Base-by-base conservation (phyloP, 1,140 invertebrate species). In the Heliothis virescens region DNA sequence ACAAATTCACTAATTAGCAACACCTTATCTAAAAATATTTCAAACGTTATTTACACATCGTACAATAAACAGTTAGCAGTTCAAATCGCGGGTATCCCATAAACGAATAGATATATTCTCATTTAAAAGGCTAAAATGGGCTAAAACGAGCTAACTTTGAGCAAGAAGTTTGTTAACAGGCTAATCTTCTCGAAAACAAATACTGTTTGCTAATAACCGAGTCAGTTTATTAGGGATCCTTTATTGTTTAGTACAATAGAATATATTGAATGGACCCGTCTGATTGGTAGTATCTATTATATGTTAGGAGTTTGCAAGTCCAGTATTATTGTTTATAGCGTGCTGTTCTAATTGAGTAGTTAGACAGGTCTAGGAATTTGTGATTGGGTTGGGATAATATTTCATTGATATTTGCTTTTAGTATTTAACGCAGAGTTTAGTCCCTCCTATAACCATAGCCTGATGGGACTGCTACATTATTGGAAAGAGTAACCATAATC, bases 151-250 rank as follows among this genome's bases (percentile, higher is more conserved):
- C 62, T 26, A 78, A 78, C 63, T 69, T 67, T 11, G 52, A 13
- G 4, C 55, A 55, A 10, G 9, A 72, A 74, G 26, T 65, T 80
- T 21, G 47, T 74, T 73, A 73, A 62, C 57, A 62, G 16, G 18
- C 67, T 72, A 78, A 81, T 63, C 77, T 79, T 79, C 55, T 18
- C 67, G 72, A 71, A 79, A 67, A 72, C 62, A 72, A 69, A 60
- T 57, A 57, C 16, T 63, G 48, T 52, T n/a, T 26, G 13, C 55
- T 48, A 74, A 74, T 74, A 59, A 74, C 16, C 34, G 55, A n/a
- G 7, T 10, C 41, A 18, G 52, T 78, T 69, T 69, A 57, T 69
- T 47, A 47, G 26, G 50, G 13, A 73, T 10, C 29, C 29, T 29
- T 59, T 78, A 78, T 69, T 67, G 75, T 78, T 67, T 57, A 53